Evolutionary conservation across 2,888 invertebrate genomes (phyloP), one percentile per base, ranked within the genome.

Genomic region (Philaethria dido): DNA sequence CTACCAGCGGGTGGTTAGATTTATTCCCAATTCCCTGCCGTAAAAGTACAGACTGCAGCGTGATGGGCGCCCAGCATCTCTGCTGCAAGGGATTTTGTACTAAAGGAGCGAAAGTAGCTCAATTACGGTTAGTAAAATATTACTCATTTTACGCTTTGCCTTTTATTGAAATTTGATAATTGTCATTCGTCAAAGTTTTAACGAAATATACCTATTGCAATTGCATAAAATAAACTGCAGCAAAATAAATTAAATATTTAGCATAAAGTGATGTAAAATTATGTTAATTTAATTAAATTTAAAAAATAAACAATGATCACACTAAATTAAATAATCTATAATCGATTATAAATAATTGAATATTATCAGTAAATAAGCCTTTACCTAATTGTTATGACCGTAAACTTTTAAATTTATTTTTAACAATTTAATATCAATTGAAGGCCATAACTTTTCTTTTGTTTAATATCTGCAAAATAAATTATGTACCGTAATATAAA

Each of bases 41-140:
- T 68, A 88, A 89, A 71, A 84, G 89, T 75, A 82, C 86, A 8
- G 94, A 94, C 75, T 95, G 94, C 77, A 77, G 80, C 57, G 85
- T 94, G 33, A 93, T 94, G 85, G 93, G 94, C 60, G 81, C 87
- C 52, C 86, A 87, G 71, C 89, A 94, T 71, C 85, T 94, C 11
- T 95, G 94, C 81, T 95, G 94, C 79, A 91, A 92, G 61, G 89
- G 92, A 25, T 84, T 88, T 73, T 94, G 94, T 77, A 90, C 93
- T 8, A 92, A 92, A 72, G 94, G 93, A 45, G 77, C 90, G 57
- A 81, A 79, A 54, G 76, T 76, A 13, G 74, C 80, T 18, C 80
- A 83, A 8, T 70, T 85, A 76, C 82, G 85, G 88, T 88, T 71
- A 81, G 85, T 80, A 50, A 54, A 42, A 50, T 55, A 68, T 29